phyloP scores from a whole-genome alignment of 2,888 invertebrate genomes.

The Amphipoea lucens region DNA sequence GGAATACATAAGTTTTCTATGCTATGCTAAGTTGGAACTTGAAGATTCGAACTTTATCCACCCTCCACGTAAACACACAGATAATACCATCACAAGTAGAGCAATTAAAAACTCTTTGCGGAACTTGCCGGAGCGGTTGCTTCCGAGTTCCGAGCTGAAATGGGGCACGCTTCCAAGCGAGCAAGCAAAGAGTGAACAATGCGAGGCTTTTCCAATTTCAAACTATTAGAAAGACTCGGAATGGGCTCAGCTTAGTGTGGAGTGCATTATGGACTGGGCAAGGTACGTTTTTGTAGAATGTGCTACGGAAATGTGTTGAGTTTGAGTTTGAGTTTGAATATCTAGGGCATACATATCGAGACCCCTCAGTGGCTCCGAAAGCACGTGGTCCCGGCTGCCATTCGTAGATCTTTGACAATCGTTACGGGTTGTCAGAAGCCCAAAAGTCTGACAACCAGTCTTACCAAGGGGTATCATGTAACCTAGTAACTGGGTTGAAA shows the following conservation, averaged over 20 bases:
- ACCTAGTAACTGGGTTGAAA: no score
- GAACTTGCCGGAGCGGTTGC: constrained; percentile 41
- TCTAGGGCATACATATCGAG: not conserved
- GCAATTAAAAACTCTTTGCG: constrained; percentile 60
- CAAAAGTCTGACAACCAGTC: not conserved
- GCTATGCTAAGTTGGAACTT: not conserved
- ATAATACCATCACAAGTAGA: constrained; percentile 48
- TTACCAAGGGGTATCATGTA: not conserved
- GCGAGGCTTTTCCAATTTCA: constrained; percentile 65
- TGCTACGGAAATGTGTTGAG: not conserved
- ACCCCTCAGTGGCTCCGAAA: not conserved
- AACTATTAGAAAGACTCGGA: constrained; percentile 63
- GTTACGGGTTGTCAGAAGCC: not conserved
- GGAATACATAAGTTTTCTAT: not conserved
- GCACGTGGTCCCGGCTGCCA: not conserved
- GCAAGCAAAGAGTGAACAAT: constrained; percentile 55
- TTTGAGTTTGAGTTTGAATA: no score
- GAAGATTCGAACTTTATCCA: not conserved
- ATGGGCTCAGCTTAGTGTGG: constrained; percentile 40
- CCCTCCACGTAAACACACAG: constrained; percentile 28
- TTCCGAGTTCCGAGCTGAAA: constrained; percentile 54
- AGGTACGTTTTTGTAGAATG: constrained; percentile 12
- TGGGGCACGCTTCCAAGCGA: constrained; percentile 52
- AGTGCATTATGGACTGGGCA: constrained; percentile 13
- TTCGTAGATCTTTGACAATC: not conserved